Base-by-base conservation (phyloP, 2,888 invertebrate genomes). In the Leucophenga montana region DNA sequence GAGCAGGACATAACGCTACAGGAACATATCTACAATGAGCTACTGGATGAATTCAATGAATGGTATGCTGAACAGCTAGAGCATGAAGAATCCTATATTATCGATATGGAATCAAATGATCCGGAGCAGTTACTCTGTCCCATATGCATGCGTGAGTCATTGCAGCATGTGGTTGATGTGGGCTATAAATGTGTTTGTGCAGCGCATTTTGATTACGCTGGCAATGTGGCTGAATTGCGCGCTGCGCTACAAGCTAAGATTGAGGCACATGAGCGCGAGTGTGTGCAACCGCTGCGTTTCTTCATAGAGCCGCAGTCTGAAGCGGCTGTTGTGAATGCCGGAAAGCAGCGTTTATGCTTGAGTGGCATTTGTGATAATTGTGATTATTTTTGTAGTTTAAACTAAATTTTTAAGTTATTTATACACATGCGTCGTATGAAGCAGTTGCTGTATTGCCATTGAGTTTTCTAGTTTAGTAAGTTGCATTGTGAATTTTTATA, bases 101-200 rank as follows among this genome's bases (percentile, higher is more conserved):
- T 82, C n/a, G 74, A 78, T 11, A 71, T 85, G 0, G 83, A 89
- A 46, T 89, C 89, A 65, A 80, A 89, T 22, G 89, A 90, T 70
- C 80, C 87, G 68, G 87, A 89, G 64, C 83, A 85, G 77, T 86
- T 91, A 0, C 89, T 91, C 75, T 92, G 92, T 74, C 91, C 91
- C 0, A 83, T 91, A 16, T 92, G 92, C 73, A 88, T 90, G 80
- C 89, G 82, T 75, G 80, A 79, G 50, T 74, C 71, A 0, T 18
- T 80, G 53, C 66, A 76, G 18, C 68, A 65, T 22, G 61, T 14
- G 54, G 48, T 74, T 16, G 11, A 67, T 71, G 16, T 50, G 89
- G 11, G 72, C 76, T 90, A 77, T n/a, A 75, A 89, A 76, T 84
- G 85, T 70, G 78, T 81, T 69, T 92, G 92, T 77, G 88, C 82